A percentile compares a stretch with the other conserved stretches of the same genome.
phyloP scores from a whole-genome alignment of 2,888 invertebrate species.

The Sialis lutaria region DNA sequence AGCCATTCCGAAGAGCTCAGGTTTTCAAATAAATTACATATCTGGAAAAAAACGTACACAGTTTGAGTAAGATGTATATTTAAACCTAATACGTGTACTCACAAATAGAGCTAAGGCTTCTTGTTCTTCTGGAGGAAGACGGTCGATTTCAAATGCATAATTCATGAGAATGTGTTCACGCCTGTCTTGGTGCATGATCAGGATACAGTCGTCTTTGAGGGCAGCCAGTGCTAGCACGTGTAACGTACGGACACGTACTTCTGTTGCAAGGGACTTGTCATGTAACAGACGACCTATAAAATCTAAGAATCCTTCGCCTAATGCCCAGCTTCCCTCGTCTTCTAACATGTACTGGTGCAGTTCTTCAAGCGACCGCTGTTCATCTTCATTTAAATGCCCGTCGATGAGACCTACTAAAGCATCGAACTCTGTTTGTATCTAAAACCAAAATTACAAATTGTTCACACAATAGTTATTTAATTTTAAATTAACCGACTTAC shows the following conservation, averaged over 20 bases:
- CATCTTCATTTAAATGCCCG: constrained; percentile 54
- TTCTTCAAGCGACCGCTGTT: constrained; percentile 61
- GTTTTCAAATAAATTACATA: constrained; percentile 82
- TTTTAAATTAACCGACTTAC: constrained; percentile 28
- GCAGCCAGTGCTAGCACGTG: constrained; percentile 61
- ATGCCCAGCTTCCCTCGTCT: constrained; percentile 83
- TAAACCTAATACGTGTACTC: constrained; percentile 21
- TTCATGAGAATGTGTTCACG: constrained; percentile 78
- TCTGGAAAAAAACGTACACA: constrained; percentile 29
- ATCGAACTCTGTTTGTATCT: constrained; percentile 60
- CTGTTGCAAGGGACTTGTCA: constrained; percentile 36
- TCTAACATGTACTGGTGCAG: constrained; percentile 74
- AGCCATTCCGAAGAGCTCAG: constrained; percentile 82
- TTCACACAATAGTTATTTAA: background rate
- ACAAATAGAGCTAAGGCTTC: constrained; percentile 65
- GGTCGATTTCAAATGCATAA: constrained; percentile 66
- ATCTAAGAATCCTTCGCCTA: constrained; percentile 71
- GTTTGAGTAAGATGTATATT: background rate
- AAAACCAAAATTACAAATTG: constrained; percentile 9
- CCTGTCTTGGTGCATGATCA: constrained; percentile 79
- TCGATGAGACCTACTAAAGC: constrained; percentile 48
- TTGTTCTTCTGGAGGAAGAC: constrained; percentile 55
- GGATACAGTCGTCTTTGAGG: constrained; percentile 74
- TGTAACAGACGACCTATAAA: constrained; percentile 54
- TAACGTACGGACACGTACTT: constrained; percentile 45